A percentile compares a stretch with the other conserved stretches of the same genome.
These are phyloP conservation scores for Rutpela maculata DNA, from an alignment of 2,888 invertebrate genomes.

Conservation along the genomic window DNA sequence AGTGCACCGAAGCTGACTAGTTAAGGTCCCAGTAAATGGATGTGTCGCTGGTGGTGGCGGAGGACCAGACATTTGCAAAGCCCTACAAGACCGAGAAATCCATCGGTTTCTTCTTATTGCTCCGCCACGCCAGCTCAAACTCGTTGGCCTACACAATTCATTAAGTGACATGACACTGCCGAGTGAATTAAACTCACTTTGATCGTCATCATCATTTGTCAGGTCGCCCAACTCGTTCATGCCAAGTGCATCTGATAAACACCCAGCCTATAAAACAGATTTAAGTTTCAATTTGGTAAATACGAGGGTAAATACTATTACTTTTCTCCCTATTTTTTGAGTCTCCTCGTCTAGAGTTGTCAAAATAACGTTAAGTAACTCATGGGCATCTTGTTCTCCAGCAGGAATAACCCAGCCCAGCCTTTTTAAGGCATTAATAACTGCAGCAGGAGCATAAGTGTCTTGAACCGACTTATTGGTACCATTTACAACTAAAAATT, in stretches of 20 bases:
- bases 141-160: constrained; percentile 70
- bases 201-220: constrained; percentile 60
- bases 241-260: constrained; percentile 85
- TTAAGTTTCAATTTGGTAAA: not conserved
- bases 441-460: constrained; percentile 79
- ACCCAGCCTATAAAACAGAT: constrained; percentile 76
- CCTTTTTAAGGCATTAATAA: constrained; percentile 84
- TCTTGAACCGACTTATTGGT: constrained; percentile 82
- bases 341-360: constrained; percentile 94
- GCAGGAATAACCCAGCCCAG: constrained; percentile 92
- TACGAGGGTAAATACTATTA: constrained; percentile 59
- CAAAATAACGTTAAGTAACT: constrained; percentile 91
- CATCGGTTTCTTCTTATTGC: constrained; percentile 70
- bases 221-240: constrained; percentile 74
- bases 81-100: constrained; percentile 75
- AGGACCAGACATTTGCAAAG: constrained; percentile 75
- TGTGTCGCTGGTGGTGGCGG: constrained; percentile 76
- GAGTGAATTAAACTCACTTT: constrained; percentile 63
- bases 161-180: constrained; percentile 73
- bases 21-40: constrained; percentile 86
- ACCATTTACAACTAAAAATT: constrained; percentile 81
- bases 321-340: constrained; percentile 78
- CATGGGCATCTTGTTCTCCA: constrained; percentile 96
- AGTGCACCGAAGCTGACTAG: constrained; percentile 85
- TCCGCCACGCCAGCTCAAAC: constrained; percentile 68